Conservation (phyloP, 92 coral and sea anemone genomes). For the Phenganax marumi region DNA sequence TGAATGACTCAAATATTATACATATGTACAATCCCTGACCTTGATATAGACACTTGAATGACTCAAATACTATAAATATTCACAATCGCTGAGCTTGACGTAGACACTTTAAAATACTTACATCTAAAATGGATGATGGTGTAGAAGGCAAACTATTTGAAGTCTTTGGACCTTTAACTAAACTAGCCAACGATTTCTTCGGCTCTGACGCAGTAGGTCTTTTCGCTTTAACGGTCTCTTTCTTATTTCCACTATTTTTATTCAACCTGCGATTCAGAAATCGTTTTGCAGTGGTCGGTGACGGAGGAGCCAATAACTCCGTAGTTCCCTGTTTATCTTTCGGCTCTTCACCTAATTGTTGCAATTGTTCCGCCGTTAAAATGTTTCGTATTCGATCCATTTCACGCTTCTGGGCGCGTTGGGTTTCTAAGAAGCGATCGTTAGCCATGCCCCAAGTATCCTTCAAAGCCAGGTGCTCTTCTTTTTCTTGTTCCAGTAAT, state of each 20-base stretch:
- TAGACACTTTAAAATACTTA: not conserved
- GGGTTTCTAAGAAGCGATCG: constrained; percentile 82
- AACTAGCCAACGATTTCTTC: constrained; percentile 21
- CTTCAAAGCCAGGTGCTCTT: constrained; percentile 80
- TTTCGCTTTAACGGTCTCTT: constrained; percentile 5
- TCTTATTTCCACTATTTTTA: not conserved
- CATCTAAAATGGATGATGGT: constrained; percentile 32
- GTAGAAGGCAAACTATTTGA: constrained; percentile 1
- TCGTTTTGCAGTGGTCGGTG: constrained; percentile 55
- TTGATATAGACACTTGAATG: too few species aligned
- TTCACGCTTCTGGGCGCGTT: constrained; percentile 65
- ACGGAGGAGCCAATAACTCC: constrained; percentile 57
- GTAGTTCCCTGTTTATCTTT: constrained; percentile 14
- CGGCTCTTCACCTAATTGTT: constrained; percentile 51
- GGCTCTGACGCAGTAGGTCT: not conserved
- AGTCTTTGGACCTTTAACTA: constrained; percentile 9
- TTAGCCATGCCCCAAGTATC: constrained; percentile 99
- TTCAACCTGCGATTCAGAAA: constrained; percentile 6
- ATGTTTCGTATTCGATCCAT: constrained; percentile 64
- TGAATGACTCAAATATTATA: too few species aligned
- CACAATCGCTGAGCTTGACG: not conserved
- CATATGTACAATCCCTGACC: too few species aligned
- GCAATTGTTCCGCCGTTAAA: constrained; percentile 74
- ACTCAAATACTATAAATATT: too few species aligned
- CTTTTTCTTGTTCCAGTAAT: constrained; percentile 85